These are phyloP conservation scores for Mylabris sibirica DNA, from an alignment of 2,888 invertebrate species.

Conservation along the genomic window DNA sequence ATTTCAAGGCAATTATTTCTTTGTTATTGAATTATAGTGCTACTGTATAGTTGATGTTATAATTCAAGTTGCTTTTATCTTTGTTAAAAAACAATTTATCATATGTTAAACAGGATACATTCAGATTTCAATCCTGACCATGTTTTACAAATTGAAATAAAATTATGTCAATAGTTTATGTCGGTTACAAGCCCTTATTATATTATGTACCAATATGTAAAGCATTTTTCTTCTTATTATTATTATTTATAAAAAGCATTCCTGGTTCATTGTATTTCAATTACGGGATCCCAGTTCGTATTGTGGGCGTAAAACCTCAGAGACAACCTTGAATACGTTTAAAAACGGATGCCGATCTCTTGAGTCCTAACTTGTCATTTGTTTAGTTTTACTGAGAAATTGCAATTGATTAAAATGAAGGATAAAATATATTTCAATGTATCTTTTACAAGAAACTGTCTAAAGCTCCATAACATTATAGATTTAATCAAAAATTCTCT, in stretches of 20 bases:
- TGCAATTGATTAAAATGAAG: slow-evolving; percentile 8
- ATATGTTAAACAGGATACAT: slow-evolving; percentile 23
- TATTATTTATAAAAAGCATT: slow-evolving; percentile 20
- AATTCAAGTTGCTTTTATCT: slow-evolving; percentile 1
- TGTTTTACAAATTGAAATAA: slow-evolving; percentile 26
- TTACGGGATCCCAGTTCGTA: slow-evolving; percentile 32
- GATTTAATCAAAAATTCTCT: slow-evolving; percentile 12
- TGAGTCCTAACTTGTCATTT: slow-evolving; percentile 17
- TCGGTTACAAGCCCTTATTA: slow-evolving; percentile 16
- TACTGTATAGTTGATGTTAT: background rate
- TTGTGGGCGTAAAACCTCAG: slow-evolving; percentile 28
- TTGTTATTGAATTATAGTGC: slow-evolving; percentile 9
- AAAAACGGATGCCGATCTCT: slow-evolving; percentile 33
- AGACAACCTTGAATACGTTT: slow-evolving; percentile 30
- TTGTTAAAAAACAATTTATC: slow-evolving; percentile 21
- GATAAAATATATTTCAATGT: slow-evolving; percentile 13
- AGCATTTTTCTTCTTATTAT: background rate
- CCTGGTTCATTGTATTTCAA: slow-evolving; percentile 34
- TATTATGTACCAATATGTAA: background rate
- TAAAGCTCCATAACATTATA: background rate
- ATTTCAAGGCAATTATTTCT: slow-evolving; percentile 17
- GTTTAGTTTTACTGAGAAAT: slow-evolving; percentile 20
- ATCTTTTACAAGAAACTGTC: slow-evolving; percentile 4
- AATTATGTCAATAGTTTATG: slow-evolving; percentile 28
- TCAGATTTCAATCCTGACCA: slow-evolving; percentile 24